A percentile compares a stretch with the other conserved stretches of the same genome.
phyloP scores from a whole-genome alignment of 2,888 invertebrate species.

The Amphipoea oculea region DNA sequence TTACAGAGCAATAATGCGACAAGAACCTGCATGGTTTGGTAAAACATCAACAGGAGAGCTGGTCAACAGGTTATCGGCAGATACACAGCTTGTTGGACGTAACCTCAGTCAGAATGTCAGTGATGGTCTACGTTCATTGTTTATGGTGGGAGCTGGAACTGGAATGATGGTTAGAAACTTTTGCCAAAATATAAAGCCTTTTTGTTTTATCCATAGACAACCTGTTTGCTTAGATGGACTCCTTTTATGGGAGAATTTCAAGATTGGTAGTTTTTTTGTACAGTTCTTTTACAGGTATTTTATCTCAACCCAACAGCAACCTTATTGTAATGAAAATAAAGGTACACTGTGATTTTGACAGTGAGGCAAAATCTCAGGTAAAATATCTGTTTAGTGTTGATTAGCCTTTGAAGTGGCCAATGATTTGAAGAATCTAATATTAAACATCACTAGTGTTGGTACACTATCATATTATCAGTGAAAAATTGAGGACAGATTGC shows the following conservation, averaged over 20 bases:
- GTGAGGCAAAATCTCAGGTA: not conserved
- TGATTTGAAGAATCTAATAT: conserved; percentile 12
- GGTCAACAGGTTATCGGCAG: conserved; percentile 97
- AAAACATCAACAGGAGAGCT: conserved; percentile 97
- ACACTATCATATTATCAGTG: conserved; percentile 40
- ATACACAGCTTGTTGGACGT: conserved; percentile 97
- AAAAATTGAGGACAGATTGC: conserved; percentile 51
- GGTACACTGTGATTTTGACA: not conserved
- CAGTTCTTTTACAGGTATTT: not conserved
- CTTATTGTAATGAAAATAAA: not conserved
- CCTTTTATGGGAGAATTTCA: not conserved
- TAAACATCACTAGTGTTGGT: not conserved
- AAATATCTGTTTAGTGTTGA: not conserved
- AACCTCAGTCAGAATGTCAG: conserved; percentile 98
- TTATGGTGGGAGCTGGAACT: conserved; percentile 96
- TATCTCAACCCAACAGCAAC: not conserved
- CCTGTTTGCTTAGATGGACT: not conserved
- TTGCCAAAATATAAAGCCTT: not conserved
- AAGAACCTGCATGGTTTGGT: conserved; percentile 98
- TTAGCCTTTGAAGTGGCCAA: not conserved
- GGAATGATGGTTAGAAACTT: conserved; percentile 96
- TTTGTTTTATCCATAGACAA: too few species aligned
- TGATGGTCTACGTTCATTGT: conserved; percentile 96
- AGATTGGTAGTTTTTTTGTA: not conserved
- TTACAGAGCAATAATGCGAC: conserved; percentile 94